Evolutionary conservation across 1,140 invertebrate species (phyloP), one percentile per base, ranked within the genome.

Genomic region (Oryzaephilus surinamensis): DNA sequence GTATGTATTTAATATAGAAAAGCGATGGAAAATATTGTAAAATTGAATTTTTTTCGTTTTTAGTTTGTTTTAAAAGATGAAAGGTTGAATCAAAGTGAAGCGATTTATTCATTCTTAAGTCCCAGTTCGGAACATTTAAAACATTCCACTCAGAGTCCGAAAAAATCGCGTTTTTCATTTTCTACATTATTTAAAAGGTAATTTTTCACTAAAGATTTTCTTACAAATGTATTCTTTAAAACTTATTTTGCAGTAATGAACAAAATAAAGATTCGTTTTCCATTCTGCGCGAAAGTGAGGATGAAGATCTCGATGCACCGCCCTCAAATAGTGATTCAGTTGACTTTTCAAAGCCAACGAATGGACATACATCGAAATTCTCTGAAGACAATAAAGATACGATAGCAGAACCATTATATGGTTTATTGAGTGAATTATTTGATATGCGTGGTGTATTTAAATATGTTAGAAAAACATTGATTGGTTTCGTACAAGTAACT

Each of bases 401-500:
- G 0, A 87, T 92, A 50, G 88, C 87, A 6, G 88, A 93, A 61
- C 87, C 88, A 2, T 63, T 93, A 6, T 93, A 93, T 61, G 71
- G 74, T 4, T 64, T 93, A 21, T 72, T 93, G 41, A 84, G 81
- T 30, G 89, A 94, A 70, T 74, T 91, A 40, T 94, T 92, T 60
- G 88, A 94, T 61, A 75, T 91, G 64, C 70, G 81, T 45, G 88
- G 88, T 1, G 79, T 90, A 16, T 89, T 90, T 61, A 81, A 83
- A 32, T 90, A 85, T 77, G 65, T 94, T 8, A 64, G 89, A 44
- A 81, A 81, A 52, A 90, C 84, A 16, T 67, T 94, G 3, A 91
- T 95, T 43, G 82, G 81, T 6, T 93, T 93, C 65, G 88, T 94
- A 5, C 89, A 95, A 63, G 82, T 92, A 29, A 88, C 85, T 0